Percentiles rank a stretch among this genome's conserved stretches.
Conservation (phyloP, 2,797 vertebrate genomes). For the Varecia variegata region DNA sequence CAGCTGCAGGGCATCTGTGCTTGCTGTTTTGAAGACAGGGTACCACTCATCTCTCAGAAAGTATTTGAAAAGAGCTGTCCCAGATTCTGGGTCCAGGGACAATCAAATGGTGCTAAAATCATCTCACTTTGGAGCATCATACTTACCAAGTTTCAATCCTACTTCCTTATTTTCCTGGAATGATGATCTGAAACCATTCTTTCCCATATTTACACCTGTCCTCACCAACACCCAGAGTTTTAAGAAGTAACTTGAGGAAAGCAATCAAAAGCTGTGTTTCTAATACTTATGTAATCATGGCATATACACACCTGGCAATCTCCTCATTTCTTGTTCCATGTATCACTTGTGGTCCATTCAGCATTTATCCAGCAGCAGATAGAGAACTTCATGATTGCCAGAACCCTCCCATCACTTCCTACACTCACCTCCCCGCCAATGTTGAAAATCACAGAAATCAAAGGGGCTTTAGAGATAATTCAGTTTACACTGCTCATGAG, state of each 20-base stretch:
- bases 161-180: background rate
- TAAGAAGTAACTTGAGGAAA: background rate
- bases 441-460: background rate
- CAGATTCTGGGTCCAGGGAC: background rate
- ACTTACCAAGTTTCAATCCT: background rate
- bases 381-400: background rate
- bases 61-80: slow-evolving; percentile 1
- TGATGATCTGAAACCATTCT: background rate
- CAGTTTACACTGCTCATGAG: background rate
- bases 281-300: background rate
- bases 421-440: background rate
- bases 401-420: background rate
- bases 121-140: background rate
- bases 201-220: background rate
- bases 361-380: background rate
- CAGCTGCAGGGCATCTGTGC: slow-evolving; percentile 40
- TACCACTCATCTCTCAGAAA: background rate
- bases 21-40: background rate
- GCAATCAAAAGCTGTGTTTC: background rate
- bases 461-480: background rate
- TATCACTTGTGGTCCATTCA: background rate
- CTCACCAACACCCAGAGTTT: background rate
- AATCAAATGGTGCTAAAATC: background rate
- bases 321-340: background rate
- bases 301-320: background rate